These are phyloP conservation scores for Heliconius himera DNA, from an alignment of 1,140 invertebrate species.

Conservation along the genomic window DNA sequence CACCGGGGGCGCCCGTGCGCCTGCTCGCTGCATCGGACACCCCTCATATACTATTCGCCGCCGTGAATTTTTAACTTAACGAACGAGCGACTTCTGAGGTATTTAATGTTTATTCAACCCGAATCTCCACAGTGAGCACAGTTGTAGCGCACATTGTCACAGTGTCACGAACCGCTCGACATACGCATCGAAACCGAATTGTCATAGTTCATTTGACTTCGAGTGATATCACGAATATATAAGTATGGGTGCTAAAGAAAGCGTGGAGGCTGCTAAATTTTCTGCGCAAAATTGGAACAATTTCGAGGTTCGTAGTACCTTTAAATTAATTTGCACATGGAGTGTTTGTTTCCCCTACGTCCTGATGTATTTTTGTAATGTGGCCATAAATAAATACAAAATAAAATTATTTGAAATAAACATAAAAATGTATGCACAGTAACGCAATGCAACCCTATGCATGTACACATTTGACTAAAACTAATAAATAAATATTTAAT, in stretches of 20 bases:
- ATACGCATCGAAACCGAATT: conserved; percentile 72
- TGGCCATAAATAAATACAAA: conserved; percentile 57
- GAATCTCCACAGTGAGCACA: conserved; percentile 67
- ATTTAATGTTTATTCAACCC: conserved; percentile 72
- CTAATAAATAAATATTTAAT: conserved; percentile 34
- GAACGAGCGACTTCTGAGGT: conserved; percentile 72
- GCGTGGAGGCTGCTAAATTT: conserved; percentile 88
- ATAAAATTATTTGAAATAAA: conserved; percentile 55
- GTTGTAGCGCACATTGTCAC: conserved; percentile 70
- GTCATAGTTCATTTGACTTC: conserved; percentile 76
- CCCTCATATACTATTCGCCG: conserved; percentile 73
- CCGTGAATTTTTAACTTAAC: conserved; percentile 75
- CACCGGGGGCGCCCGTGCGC: conserved; percentile 57
- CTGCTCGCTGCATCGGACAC: conserved; percentile 62
- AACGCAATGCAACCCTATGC: conserved; percentile 63
- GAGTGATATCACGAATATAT: conserved; percentile 75
- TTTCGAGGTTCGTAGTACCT: conserved; percentile 85
- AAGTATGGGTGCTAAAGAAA: conserved; percentile 87
- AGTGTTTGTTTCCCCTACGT: conserved; percentile 77
- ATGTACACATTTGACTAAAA: conserved; percentile 66
- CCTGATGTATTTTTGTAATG: conserved; percentile 70
- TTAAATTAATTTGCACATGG: conserved; percentile 78
- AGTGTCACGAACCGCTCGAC: conserved; percentile 71
- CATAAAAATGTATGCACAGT: conserved; percentile 62
- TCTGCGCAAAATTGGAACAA: conserved; percentile 88